These are phyloP conservation scores for Neolamprologus toae DNA, from an alignment of 2,113 vertebrate genomes.

Conservation along the genomic window DNA sequence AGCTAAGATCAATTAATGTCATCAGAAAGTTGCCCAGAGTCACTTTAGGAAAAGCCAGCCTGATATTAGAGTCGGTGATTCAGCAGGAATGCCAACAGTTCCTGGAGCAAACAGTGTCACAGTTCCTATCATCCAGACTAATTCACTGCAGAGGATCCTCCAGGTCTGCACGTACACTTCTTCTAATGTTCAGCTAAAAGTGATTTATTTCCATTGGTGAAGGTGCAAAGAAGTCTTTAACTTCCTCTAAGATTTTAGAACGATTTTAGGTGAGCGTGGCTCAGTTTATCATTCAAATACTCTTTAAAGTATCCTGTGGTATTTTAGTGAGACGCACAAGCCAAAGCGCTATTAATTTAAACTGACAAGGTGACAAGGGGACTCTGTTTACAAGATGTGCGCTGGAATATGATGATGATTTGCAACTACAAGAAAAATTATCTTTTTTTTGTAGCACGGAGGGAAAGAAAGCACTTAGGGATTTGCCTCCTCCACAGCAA, in stretches of 20 bases:
- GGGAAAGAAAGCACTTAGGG: background rate
- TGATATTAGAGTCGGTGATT: background rate
- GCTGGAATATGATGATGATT: background rate
- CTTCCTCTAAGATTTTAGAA: background rate
- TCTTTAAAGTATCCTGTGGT: background rate
- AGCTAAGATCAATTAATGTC: constrained; percentile 2
- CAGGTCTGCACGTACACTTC: background rate
- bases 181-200: background rate
- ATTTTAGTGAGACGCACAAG: background rate
- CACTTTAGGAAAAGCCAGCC: background rate
- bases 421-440: background rate
- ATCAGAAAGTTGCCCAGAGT: background rate
- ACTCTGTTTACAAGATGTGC: background rate
- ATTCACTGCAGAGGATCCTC: background rate
- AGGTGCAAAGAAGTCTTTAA: background rate
- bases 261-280: background rate
- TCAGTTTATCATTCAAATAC: background rate
- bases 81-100: background rate
- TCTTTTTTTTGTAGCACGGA: fast-evolving
- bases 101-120: background rate
- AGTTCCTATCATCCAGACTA: background rate
- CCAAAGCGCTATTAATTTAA: background rate
- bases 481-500: background rate
- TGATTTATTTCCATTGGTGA: background rate
- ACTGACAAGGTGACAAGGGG: background rate